Evolutionary conservation across 2,113 vertebrate genomes (phyloP), one percentile per base, ranked within the genome.

Genomic region (Uria lomvia): DNA sequence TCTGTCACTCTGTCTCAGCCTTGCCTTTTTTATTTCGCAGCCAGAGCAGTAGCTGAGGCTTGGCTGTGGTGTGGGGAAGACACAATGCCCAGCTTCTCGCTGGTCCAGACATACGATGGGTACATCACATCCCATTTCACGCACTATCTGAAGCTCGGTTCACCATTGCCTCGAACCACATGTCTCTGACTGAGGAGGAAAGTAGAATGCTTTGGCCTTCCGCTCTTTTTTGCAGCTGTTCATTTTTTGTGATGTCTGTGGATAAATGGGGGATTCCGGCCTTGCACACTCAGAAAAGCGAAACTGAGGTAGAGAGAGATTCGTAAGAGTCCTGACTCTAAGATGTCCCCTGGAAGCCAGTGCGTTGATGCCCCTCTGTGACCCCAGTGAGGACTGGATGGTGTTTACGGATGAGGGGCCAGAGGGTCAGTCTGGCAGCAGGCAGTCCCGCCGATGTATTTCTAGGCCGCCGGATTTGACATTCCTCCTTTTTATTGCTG

Each of bases 171-270:
- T 36, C 11, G 47, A 68, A 40, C n/a, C 52, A 40, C 7, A 0
- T 0, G 0, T 34, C 40, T 55, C 42, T 19, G 47, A 32, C n/a
- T 1, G 11, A n/a, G 29, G 20, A 59, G 24, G 17, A 26, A n/a
- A 32, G 9, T 2, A 32, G 40, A 45, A 30, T 11, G 1, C 55
- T 24, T 62, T 6, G 24, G n/a, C 21, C n/a, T 42, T 55, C 18
- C 0, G 2, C 62, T 60, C 60, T 32, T 13, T 22, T 49, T 50
- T 11, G 22, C 47, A 47, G 67, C 15, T 3, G 6, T 10, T 59
- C 4, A 1, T 49, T 49, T 27, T 27, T 42, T 34, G 21, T 36
- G 45, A 5, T 12, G 27, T 8, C 45, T 49, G 53, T 19, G 42
- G 66, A 21, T n/a, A 18, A 50, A 32, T 5, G 30, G 58, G 22